phyloP scores from a whole-genome alignment of 1,140 invertebrate species.

The Teleogryllus occipitalis region DNA sequence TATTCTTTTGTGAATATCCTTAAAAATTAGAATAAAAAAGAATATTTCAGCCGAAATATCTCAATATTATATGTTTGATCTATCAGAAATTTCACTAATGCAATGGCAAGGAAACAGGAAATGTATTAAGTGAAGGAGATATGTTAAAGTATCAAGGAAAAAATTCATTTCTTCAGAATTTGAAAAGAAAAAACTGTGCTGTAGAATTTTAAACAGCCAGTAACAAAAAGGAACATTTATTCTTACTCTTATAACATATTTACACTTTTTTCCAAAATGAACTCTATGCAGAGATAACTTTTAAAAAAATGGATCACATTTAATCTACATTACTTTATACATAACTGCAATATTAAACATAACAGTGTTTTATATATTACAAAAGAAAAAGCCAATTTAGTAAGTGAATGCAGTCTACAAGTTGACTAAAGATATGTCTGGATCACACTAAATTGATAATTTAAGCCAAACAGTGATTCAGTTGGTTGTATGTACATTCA shows the following conservation, averaged over 20 bases:
- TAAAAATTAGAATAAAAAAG: too few species aligned
- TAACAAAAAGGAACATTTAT: slow-evolving; percentile 19
- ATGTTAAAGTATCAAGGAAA: neutral
- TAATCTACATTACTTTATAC: slow-evolving; percentile 16
- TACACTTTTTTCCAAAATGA: slow-evolving; percentile 16
- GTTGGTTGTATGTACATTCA: slow-evolving; percentile 14
- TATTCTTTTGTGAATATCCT: too few species aligned
- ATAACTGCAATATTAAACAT: slow-evolving; percentile 12
- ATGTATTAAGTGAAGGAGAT: neutral
- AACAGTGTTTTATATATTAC: slow-evolving; percentile 3
- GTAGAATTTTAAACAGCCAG: slow-evolving; percentile 10
- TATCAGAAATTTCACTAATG: too few species aligned
- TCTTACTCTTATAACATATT: slow-evolving; percentile 14
- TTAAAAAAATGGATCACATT: slow-evolving; percentile 16
- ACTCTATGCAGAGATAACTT: slow-evolving; percentile 13
- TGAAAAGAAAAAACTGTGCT: neutral
- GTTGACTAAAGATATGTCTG: slow-evolving; percentile 16
- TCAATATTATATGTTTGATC: too few species aligned
- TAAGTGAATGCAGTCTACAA: slow-evolving; percentile 11
- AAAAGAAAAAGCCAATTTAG: slow-evolving; percentile 1
- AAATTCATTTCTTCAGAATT: neutral
- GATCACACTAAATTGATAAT: slow-evolving; percentile 12
- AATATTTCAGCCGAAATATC: too few species aligned
- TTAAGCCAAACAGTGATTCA: slow-evolving; percentile 13
- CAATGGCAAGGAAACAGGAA: too few species aligned